These are phyloP conservation scores for Labrus mixtus DNA, from an alignment of 2,113 vertebrate species.

Conservation along the genomic window DNA sequence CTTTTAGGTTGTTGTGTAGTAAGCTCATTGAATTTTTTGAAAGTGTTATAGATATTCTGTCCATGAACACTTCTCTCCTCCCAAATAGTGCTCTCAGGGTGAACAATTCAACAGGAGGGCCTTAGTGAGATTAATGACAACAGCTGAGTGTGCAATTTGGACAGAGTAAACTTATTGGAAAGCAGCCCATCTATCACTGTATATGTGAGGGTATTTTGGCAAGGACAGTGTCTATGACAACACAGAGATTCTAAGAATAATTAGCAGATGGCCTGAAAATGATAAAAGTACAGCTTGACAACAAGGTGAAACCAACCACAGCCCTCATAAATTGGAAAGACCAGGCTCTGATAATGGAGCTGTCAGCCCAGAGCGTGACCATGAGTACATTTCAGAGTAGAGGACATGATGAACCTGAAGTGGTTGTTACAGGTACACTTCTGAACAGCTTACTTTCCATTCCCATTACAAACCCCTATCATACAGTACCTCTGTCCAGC, in stretches of 20 bases:
- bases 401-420: slow-evolving; percentile 10
- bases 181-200: slow-evolving; percentile 42
- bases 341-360: not conserved
- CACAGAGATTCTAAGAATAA: slow-evolving; percentile 7
- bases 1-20: not conserved
- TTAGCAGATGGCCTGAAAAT: slow-evolving; percentile 27
- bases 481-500: not conserved
- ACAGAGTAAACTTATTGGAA: slow-evolving; percentile 44
- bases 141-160: slow-evolving; percentile 38
- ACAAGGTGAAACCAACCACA: slow-evolving; percentile 24
- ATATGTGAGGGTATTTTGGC: slow-evolving; percentile 20
- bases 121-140: slow-evolving; percentile 46
- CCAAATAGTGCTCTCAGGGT: not conserved
- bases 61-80: not conserved
- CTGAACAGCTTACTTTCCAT: not conserved
- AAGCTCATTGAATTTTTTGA: not conserved
- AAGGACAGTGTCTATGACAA: slow-evolving; percentile 20
- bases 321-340: not conserved
- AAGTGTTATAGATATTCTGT: not conserved
- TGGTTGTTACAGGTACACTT: slow-evolving; percentile 6
- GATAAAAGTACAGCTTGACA: slow-evolving; percentile 6
- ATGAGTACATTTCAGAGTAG: not conserved
- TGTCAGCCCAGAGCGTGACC: not conserved
- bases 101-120: slow-evolving; percentile 25
- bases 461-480: slow-evolving; percentile 4